Evolutionary conservation across 2,888 invertebrate species (phyloP).

Genomic region (Chrysolina americana): DNA sequence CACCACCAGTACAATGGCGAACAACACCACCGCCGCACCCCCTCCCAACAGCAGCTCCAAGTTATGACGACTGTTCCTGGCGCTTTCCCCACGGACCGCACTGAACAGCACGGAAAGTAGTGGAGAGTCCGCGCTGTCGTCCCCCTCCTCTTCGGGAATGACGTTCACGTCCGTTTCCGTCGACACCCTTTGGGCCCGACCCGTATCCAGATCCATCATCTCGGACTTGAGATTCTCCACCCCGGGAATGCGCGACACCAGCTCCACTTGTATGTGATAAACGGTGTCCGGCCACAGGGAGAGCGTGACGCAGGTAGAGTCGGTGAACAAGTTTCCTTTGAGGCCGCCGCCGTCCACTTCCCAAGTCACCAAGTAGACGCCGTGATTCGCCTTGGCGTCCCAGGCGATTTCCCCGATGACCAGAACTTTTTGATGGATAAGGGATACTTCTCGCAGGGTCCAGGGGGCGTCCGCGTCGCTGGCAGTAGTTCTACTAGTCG

Average conservation of each 20-base stretch:
- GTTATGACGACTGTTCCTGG: slow-evolving; percentile 72
- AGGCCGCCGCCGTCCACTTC: slow-evolving; percentile 87
- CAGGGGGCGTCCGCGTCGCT: slow-evolving; percentile 73
- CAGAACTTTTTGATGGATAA: slow-evolving; percentile 81
- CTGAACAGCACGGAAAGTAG: slow-evolving; percentile 77
- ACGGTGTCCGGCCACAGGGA: slow-evolving; percentile 87
- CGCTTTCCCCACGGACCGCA: slow-evolving; percentile 75
- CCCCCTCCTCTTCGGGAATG: slow-evolving; percentile 68
- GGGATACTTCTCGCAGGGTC: slow-evolving; percentile 78
- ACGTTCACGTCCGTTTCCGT: slow-evolving; percentile 76
- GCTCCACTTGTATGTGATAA: slow-evolving; percentile 85
- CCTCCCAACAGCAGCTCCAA: slow-evolving; percentile 75
- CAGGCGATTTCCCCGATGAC: slow-evolving; percentile 82
- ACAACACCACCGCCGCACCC: slow-evolving; percentile 72
- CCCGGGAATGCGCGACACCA: slow-evolving; percentile 75
- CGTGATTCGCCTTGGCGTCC: slow-evolving; percentile 78
- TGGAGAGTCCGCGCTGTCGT: slow-evolving; percentile 70
- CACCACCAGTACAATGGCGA: slow-evolving; percentile 72
- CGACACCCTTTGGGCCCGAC: slow-evolving; percentile 76
- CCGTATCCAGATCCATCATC: slow-evolving; percentile 78
- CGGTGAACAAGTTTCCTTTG: slow-evolving; percentile 86
- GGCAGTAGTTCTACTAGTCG: slow-evolving; percentile 71
- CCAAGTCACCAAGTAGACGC: slow-evolving; percentile 86
- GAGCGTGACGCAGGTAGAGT: slow-evolving; percentile 83
- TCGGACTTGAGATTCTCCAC: slow-evolving; percentile 77